Evolutionary conservation across 1,140 invertebrate species (phyloP), one percentile per base, ranked within the genome.

Genomic region (Dendrolimus punctatus): DNA sequence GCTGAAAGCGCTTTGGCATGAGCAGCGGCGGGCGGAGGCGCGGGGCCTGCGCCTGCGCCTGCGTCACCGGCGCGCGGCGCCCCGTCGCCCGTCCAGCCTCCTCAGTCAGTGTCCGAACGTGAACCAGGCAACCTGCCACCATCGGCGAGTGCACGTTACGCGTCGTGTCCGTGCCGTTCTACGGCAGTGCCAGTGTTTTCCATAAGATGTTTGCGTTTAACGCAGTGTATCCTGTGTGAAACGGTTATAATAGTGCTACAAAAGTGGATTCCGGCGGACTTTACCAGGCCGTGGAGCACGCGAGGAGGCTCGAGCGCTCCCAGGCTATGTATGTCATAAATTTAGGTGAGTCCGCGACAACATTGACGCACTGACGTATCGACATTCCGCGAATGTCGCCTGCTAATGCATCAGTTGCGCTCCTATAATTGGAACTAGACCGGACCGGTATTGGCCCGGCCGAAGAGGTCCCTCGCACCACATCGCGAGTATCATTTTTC

Each of bases 261-360:
- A 82, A 79, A 79, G 80, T 85, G 81, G 81, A 85, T 81, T 85
- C 81, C 80, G 65, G 70, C 55, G 81, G 80, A 77, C 69, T 85
- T 7, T 83, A 85, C 68, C 73, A 68, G 76, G 73, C 79, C 71
- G 81, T 85, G 78, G 81, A 83, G 81, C 81, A 76, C 73, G 73
- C 79, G 62, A 71, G 74, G 71, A 75, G 76, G 75, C 76, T 81
- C 75, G 80, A 83, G 73, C 80, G 82, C 76, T 83, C 80, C 75
- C 82, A 76, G 80, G 80, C 80, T 73, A 85, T 85, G 82, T 85
- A 85, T 79, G 82, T 85, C 78, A 80, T 85, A 56, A 85, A 85
- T 83, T 77, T 85, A 80, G 82, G 82, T 85, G 77, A 85, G 82
- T 77, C 73, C 76, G 78, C 72, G 67, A 59, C 41, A 51, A 58